Base-by-base conservation (phyloP, 2,888 invertebrate genomes). In the Papilio demoleus region DNA sequence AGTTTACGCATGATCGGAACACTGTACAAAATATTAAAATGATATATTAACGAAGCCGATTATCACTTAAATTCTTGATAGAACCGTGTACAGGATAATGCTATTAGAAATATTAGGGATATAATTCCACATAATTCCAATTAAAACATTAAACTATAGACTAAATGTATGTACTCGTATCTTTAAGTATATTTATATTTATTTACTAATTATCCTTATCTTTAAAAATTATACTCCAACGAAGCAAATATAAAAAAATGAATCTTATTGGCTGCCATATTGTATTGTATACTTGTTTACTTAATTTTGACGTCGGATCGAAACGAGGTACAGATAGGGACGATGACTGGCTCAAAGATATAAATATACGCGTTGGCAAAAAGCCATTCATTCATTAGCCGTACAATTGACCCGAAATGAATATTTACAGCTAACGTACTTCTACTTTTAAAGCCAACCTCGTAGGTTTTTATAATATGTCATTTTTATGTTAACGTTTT, bases 341-440 rank as follows among this genome's bases (percentile, higher is more conserved):
- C 53, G 53, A 53, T 53, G 53, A 53, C 14, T 53, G 14, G 53
- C 53, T 53, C 14, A 24, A 53, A 53, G 27, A 53, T 27, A 53
- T 53, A 53, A 53, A 53, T 53, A 27, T 53, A 27, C 53, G 3
- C n/a, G 27, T 27, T 24, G 27, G 27, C 53, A 56, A 56, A 62
- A 56, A 67, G 42, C 42, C 56, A 45, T 67, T 68, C 58, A 63
- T 68, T 68, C 63, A 68, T 68, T 63, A 63, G 59, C 38, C 36
- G 22, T 36, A 64, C 47, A 24, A 34, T 34, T 42, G 63, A 63
- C 63, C 58, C 36, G 17, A 50, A 68, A 68, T 64, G 36, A 64
- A 68, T 64, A 68, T 68, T 68, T 64, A 68, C 64, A 58, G 47
- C 59, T 27, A 68, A 68, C 45, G 45, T 45, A 63, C 38, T 68